phyloP scores from a whole-genome alignment of 2,888 invertebrate genomes.

The Thyatira batis region DNA sequence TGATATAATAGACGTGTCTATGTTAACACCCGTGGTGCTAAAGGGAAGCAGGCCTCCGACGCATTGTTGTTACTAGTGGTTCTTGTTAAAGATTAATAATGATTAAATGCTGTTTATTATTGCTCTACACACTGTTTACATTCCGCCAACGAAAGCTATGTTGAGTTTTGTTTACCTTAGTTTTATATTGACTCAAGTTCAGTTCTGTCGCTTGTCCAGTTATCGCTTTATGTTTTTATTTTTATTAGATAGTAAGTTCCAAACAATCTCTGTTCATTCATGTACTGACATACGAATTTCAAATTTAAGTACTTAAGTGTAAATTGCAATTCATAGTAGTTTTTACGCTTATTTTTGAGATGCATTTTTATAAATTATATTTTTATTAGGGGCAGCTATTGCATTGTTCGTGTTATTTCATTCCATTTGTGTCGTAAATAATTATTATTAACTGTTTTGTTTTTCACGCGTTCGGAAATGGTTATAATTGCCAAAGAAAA shows the following conservation, averaged over 20 bases:
- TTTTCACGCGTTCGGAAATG: constrained; percentile 60
- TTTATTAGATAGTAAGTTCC: constrained; percentile 61
- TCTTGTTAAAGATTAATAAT: constrained; percentile 61
- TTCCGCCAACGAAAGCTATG: constrained; percentile 78
- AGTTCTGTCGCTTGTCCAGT: constrained; percentile 66
- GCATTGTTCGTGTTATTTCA: constrained; percentile 66
- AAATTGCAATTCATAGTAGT: constrained; percentile 60
- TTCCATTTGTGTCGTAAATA: constrained; percentile 64
- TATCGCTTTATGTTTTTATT: constrained; percentile 62
- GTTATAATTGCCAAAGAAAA: constrained; percentile 76
- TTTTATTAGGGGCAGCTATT: constrained; percentile 75
- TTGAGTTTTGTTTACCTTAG: constrained; percentile 78
- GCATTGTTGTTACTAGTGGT: constrained; percentile 70
- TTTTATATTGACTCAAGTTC: constrained; percentile 65
- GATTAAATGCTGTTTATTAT: constrained; percentile 68
- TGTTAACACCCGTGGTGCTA: constrained; percentile 70
- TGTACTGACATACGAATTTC: constrained; percentile 68
- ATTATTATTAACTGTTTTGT: constrained; percentile 41
- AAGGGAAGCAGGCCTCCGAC: constrained; percentile 66
- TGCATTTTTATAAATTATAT: constrained; percentile 64
- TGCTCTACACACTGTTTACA: constrained; percentile 78
- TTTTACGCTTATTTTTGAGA: constrained; percentile 72
- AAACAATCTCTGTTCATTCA: constrained; percentile 62
- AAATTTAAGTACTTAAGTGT: constrained; percentile 76
- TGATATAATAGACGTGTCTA: constrained; percentile 41